Evolutionary conservation across 2,888 invertebrate species (phyloP), one percentile per base, ranked within the genome.

Genomic region (Drosophila meridiana): DNA sequence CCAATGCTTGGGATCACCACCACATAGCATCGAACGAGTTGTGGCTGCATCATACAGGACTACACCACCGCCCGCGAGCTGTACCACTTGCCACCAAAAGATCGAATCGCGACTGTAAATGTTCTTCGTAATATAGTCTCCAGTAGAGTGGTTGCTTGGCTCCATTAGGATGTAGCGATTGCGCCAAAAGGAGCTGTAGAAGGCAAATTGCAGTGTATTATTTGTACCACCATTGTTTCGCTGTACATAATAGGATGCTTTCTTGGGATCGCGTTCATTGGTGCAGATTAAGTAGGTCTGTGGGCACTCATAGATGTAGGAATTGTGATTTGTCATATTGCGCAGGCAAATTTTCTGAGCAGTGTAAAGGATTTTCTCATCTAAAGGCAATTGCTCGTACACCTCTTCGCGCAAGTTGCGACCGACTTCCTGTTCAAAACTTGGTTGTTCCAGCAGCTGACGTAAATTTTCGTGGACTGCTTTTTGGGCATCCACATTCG

Each of bases 221-320:
- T 83, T 75, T 2, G 36, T 26, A 8, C 58, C 64, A 8, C 56
- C 71, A 40, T 70, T 42, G 0, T 73, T 65, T 3, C 86, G 87
- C 30, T 84, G 73, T 14, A 90, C 66, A 4, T 71, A 59, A 58
- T 74, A 91, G 2, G 82, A 72, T 0, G 90, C 89, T 57, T 80
- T 84, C 34, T 89, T 87, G 11, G 78, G 73, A 59, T 83, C 82
- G 1, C 70, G 60, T 0, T 60, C 64, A 66, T 85, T 88, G 13
- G 77, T 89, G 76, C 91, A 91, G 55, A 91, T 82, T 40, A 91
- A 43, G 65, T 83, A 87, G 3, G 91, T 90, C 43, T 87, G 78
- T 4, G 89, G 78, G 26, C 91, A 91, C 63, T 91, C 91, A 62
- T 86, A 86, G 20, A 91, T 69, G 20, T 91, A 91, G 13, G 58